These are phyloP conservation scores for Podarcis siculus DNA, from an alignment of 2,797 vertebrate species.

Conservation along the genomic window DNA sequence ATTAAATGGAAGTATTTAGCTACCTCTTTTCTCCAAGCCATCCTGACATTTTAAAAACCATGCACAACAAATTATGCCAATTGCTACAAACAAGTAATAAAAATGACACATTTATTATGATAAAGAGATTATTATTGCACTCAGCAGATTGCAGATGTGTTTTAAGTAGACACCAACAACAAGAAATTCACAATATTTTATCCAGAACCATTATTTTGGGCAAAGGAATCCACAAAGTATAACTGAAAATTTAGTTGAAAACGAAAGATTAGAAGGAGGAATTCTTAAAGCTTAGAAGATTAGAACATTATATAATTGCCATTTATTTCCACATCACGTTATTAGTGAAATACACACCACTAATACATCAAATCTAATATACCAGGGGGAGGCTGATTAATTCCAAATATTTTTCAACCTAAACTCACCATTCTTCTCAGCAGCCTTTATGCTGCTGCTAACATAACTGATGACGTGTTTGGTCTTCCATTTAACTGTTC, in stretches of 20 bases:
- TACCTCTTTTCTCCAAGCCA: neutral
- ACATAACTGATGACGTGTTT: constrained; percentile 84
- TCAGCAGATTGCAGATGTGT: constrained; percentile 54
- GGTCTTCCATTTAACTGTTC: constrained; percentile 85
- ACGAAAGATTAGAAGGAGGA: constrained; percentile 50
- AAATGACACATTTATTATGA: constrained; percentile 46
- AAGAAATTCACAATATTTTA: constrained; percentile 57
- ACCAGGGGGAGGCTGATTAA: constrained; percentile 65
- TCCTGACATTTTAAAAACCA: constrained; percentile 6
- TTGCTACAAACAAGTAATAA: constrained; percentile 19
- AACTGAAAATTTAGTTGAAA: constrained; percentile 61
- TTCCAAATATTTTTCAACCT: constrained; percentile 66
- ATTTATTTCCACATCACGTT: constrained; percentile 65
- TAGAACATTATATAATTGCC: constrained; percentile 48
- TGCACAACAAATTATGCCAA: neutral
- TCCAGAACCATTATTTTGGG: constrained; percentile 65
- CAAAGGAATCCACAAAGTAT: constrained; percentile 45
- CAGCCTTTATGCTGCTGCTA: constrained; percentile 87
- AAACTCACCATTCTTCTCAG: constrained; percentile 94
- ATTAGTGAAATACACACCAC: constrained; percentile 62
- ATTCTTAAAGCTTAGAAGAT: constrained; percentile 53
- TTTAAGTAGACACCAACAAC: constrained; percentile 57
- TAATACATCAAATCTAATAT: constrained; percentile 56
- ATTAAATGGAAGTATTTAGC: neutral
- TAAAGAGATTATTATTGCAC: constrained; percentile 64